Base-by-base conservation (phyloP, 1,140 invertebrate species). In the Battus philenor region DNA sequence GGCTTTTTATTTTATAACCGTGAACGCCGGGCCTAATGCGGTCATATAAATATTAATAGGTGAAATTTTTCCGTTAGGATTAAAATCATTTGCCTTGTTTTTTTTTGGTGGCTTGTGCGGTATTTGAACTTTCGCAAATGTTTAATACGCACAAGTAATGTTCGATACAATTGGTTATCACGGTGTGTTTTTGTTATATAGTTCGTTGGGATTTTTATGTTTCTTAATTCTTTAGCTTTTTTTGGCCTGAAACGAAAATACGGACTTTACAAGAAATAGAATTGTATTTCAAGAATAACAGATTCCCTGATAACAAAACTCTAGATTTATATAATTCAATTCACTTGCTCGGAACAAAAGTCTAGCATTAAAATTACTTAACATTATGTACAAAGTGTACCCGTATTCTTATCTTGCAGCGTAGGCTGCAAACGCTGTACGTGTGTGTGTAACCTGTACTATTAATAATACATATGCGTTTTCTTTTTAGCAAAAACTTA, bases 231-330 rank as follows among this genome's bases (percentile, higher is more conserved):
- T 59, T 4, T 54, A 33, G 10, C 27, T 46, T 17, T 45, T 46
- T 44, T n/a, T 30, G 54, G 16, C 56, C 56, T 2, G 56, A 59
- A 32, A 59, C 52, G 4, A 59, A 51, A 24, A 47, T 47, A 2
- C 50, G 36, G 7, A 54, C 44, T 15, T 45, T 59, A 26, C 51
- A 54, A 13, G 56, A 59, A 47, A 54, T 59, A 6, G 47, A 59
- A 8, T 27, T 41, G 8, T 60, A 33, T 48, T 56, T 60, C 49
- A 54, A 44, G n/a, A 32, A 39, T 13, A 30, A 33, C 7, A 31
- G 31, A 13, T 56, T 33, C 24, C 22, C 27, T 29, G 16, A 36
- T 17, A 8, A 34, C 1, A 45, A 34, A 27, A n/a, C n/a, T n/a
- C n/a, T n/a, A n/a, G n/a, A n/a, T n/a, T n/a, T n/a, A n/a, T n/a